Evolutionary conservation across 1,140 invertebrate genomes (phyloP).

Genomic region (Brachionus manjavacas): DNA sequence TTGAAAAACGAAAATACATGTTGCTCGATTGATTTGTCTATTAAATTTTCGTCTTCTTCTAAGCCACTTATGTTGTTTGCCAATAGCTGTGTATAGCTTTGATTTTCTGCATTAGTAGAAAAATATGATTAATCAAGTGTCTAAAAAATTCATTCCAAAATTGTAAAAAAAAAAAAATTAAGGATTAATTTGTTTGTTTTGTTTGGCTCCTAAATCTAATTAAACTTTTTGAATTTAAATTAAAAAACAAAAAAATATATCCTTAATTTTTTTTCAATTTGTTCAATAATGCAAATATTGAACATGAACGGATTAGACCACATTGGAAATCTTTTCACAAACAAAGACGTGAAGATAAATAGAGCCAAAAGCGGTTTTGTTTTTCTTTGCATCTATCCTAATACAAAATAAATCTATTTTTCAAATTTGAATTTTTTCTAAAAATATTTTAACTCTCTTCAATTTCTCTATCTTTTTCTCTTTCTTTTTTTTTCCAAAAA

Average conservation of each 20-base stretch:
- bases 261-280: no score
- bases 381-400: neutral
- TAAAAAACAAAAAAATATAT: neutral
- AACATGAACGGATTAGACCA: neutral
- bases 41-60: slow-evolving; percentile 71
- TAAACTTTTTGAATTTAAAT: neutral
- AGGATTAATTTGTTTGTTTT: no score
- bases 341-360: neutral
- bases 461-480: no score
- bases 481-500: neutral
- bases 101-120: neutral
- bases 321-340: neutral
- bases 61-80: neutral
- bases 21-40: slow-evolving; percentile 71
- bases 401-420: neutral
- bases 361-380: neutral
- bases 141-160: no score
- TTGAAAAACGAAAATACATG: slow-evolving; percentile 75
- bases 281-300: neutral
- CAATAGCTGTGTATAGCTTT: neutral
- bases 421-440: neutral
- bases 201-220: no score
- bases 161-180: no score
- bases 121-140: neutral
- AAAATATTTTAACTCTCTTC: no score